A percentile compares a stretch with the other conserved stretches of the same genome.
These are phyloP conservation scores for Doris montereyensis DNA, from an alignment of 2,888 invertebrate species.

Conservation along the genomic window DNA sequence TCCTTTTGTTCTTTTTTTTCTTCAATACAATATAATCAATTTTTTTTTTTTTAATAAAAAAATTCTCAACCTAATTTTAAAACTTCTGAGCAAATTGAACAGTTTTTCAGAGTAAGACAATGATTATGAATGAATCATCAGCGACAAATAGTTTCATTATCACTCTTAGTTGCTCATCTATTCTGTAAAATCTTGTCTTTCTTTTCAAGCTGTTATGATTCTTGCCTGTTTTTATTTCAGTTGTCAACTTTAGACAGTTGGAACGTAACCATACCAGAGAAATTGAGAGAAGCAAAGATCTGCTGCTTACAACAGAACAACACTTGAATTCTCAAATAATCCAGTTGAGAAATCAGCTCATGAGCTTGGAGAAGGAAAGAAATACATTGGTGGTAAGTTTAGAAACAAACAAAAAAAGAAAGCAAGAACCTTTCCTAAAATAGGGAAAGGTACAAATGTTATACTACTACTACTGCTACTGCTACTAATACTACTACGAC, in stretches of 20 bases:
- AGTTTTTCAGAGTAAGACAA: no score
- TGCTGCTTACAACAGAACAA: constrained; percentile 53
- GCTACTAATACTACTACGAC: no score
- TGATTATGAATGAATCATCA: background rate
- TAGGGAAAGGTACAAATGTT: no score
- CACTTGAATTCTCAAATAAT: constrained; percentile 57
- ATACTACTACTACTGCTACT: no score
- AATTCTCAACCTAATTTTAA: no score
- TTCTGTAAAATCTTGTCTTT: background rate
- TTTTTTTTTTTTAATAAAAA: no score
- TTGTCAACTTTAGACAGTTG: constrained; percentile 60
- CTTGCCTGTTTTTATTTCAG: constrained; percentile 50
- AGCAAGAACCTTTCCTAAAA: no score
- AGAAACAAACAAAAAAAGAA: background rate
- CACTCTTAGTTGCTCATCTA: background rate
- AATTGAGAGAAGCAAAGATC: constrained; percentile 55
- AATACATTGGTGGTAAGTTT: constrained; percentile 65
- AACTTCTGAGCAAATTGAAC: no score
- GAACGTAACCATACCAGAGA: constrained; percentile 59
- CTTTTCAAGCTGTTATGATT: no score
- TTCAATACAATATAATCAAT: no score
- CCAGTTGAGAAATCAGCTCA: constrained; percentile 52
- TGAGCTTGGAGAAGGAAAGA: constrained; percentile 59
- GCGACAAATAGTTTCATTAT: background rate
- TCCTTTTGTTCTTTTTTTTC: no score